These are phyloP conservation scores for Endotricha flammealis DNA, from an alignment of 2,888 invertebrate genomes.

Conservation along the genomic window DNA sequence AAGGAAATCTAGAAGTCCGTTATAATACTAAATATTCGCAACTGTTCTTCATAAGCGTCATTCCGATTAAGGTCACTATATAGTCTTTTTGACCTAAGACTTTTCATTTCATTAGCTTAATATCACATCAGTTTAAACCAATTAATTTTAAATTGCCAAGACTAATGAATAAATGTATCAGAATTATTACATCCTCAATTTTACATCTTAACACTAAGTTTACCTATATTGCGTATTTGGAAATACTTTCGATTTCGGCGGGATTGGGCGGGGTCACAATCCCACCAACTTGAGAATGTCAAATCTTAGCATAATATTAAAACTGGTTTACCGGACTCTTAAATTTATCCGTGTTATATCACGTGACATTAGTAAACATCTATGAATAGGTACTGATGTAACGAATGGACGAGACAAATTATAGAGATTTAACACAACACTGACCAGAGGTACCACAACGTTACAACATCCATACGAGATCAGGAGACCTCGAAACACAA, in stretches of 20 bases:
- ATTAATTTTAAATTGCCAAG: background rate
- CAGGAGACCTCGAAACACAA: constrained; percentile 6
- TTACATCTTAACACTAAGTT: background rate
- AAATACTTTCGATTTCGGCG: constrained; percentile 9
- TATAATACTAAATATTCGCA: no score
- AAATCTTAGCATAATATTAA: constrained; percentile 3
- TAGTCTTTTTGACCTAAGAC: background rate
- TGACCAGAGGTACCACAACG: constrained; percentile 7
- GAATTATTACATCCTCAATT: background rate
- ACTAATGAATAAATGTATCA: background rate
- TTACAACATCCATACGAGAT: constrained; percentile 1
- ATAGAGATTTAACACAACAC: constrained; percentile 5
- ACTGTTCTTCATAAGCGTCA: no score
- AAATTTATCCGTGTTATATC: constrained; percentile 1
- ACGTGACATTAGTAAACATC: background rate
- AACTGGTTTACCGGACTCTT: constrained; percentile 1
- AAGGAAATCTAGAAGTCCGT: no score
- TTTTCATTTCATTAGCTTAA: constrained; percentile 1
- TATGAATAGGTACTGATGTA: background rate
- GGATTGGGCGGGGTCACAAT: constrained; percentile 8
- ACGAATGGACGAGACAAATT: constrained; percentile 4
- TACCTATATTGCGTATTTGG: background rate
- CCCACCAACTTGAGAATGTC: constrained; percentile 3
- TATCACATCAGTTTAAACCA: constrained; percentile 3
- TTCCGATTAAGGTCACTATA: no score